Base-by-base conservation (phyloP, 2,888 invertebrate species). In the Phaonia tiefii region DNA sequence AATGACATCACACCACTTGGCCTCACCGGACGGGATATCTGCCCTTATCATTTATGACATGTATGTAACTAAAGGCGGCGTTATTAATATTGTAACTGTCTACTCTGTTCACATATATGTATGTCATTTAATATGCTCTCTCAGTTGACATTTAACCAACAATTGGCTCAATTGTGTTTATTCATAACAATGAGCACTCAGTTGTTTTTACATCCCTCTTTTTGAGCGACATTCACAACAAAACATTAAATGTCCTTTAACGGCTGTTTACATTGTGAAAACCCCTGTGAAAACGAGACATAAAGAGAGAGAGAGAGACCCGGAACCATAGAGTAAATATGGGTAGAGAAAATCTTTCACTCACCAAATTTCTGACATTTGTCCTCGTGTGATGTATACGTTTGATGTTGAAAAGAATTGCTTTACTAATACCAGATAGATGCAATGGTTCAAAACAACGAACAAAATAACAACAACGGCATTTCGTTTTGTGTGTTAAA, bases 161-260 rank as follows among this genome's bases (percentile, higher is more conserved):
- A 72, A 73, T 58, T 56, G 51, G 26, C 25, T 11, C 56, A 56
- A 17, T 69, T 74, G 3, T 76, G 11, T 39, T 20, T 46, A 67
- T 77, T 54, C 74, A 77, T n/a, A 77, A 70, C 73, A 80, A 31
- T 67, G 17, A 5, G 17, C 42, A 39, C 42, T 42, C 22, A 26
- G 42, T 42, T 56, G 56, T 70, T 22, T 15, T 39, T 22, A 22
- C 51, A 51, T 75, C 44, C n/a, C 13, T 69, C 51, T 42, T 39
- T 44, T 39, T 44, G 22, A 39, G 22, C 22, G 31, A 17, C 26
- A 75, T 71, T 76, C 74, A 71, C 11, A 80, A 80, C 73, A 80
- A 75, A 72, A 25, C 65, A 73, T 73, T 20, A 37, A 54, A 42
- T 20, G 58, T 4, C 46, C 58, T 58, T 58, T 56, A 26, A 22